phyloP scores from a whole-genome alignment of 2,888 invertebrate genomes.

The Pilophorus perplexus region DNA sequence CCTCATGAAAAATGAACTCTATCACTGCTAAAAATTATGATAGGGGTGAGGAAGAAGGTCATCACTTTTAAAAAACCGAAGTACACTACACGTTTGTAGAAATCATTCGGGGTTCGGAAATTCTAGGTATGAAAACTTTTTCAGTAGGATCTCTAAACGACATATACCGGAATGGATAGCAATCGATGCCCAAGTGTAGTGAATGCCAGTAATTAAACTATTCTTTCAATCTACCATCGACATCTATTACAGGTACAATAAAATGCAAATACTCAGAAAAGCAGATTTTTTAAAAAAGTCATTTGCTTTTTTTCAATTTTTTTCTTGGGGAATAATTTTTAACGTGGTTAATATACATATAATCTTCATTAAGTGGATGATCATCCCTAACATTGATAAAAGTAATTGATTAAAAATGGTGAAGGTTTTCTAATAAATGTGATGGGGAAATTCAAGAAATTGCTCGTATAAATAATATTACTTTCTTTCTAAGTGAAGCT shows the following conservation, averaged over 20 bases:
- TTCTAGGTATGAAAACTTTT: too few relatives aligned
- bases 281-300: slow-evolving; percentile 5
- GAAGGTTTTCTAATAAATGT: slow-evolving; percentile 4
- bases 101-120: too few relatives aligned
- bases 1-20: too few relatives aligned
- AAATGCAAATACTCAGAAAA: slow-evolving; percentile 14
- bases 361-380: not conserved
- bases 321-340: slow-evolving; percentile 13
- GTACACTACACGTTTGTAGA: too few relatives aligned
- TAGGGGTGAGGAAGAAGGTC: too few relatives aligned
- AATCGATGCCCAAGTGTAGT: too few relatives aligned
- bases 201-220: too few relatives aligned
- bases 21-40: too few relatives aligned
- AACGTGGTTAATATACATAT: slow-evolving; percentile 7
- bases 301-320: not conserved
- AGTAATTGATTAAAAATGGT: slow-evolving; percentile 19
- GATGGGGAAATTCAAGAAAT: slow-evolving; percentile 2
- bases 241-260: slow-evolving; percentile 22
- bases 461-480: slow-evolving; percentile 5
- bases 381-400: slow-evolving; percentile 11
- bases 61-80: too few relatives aligned
- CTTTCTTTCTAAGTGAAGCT: too few relatives aligned
- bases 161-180: too few relatives aligned
- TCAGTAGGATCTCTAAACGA: too few relatives aligned
- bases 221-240: slow-evolving; percentile 19